Percentiles rank a stretch among this genome's conserved stretches.
phyloP scores from a whole-genome alignment of 2,888 invertebrate genomes.

The Phyllotreta striolata region DNA sequence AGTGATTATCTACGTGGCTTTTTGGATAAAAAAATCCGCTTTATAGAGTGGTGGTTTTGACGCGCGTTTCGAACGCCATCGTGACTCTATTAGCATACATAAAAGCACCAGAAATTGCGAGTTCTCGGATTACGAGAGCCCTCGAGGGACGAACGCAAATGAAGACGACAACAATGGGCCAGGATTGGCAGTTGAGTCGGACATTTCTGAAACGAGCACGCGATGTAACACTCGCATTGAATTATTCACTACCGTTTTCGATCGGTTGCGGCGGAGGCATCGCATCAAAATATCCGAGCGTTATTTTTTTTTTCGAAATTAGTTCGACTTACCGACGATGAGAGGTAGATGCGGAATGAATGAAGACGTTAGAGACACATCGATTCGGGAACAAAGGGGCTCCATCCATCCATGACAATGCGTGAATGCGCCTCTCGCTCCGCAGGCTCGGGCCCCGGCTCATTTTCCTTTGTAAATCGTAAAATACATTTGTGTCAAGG shows the following conservation, averaged over 20 bases:
- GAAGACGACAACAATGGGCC: slow-evolving; percentile 28
- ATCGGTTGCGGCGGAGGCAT: slow-evolving; percentile 2
- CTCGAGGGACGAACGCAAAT: slow-evolving; percentile 29
- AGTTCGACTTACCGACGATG: neutral
- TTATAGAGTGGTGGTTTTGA: slow-evolving; percentile 49
- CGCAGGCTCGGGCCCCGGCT: slow-evolving; percentile 20
- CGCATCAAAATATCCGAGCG: no score
- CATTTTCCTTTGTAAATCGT: slow-evolving; percentile 28
- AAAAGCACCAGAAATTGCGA: slow-evolving; percentile 51
- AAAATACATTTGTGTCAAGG: slow-evolving; percentile 33
- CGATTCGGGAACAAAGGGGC: slow-evolving; percentile 33
- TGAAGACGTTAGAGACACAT: slow-evolving; percentile 36
- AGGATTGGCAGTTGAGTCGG: slow-evolving; percentile 28
- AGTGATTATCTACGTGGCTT: slow-evolving; percentile 46
- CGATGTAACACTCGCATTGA: slow-evolving; percentile 16
- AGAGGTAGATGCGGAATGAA: slow-evolving; percentile 24
- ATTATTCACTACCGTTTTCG: slow-evolving; percentile 24
- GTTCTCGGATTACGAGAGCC: slow-evolving; percentile 32
- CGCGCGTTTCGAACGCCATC: slow-evolving; percentile 48
- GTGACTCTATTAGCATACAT: slow-evolving; percentile 53
- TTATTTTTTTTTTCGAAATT: no score
- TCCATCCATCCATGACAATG: slow-evolving; percentile 36
- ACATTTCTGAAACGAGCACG: slow-evolving; percentile 20
- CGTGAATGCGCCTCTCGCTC: slow-evolving; percentile 20
- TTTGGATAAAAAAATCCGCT: no score